phyloP scores from a whole-genome alignment of 2,888 invertebrate species.

The Timema podura region DNA sequence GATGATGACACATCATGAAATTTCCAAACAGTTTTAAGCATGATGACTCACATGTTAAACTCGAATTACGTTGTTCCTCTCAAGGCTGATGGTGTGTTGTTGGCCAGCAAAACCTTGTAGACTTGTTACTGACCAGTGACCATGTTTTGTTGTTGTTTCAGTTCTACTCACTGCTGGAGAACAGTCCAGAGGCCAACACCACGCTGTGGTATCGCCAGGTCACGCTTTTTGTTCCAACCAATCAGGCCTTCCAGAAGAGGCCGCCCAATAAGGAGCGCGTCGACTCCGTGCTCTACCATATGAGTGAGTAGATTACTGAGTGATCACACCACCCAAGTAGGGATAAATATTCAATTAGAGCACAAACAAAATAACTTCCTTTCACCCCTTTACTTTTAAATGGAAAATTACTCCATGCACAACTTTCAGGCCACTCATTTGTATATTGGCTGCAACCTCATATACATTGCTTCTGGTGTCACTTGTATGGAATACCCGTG shows the following conservation, averaged over 20 bases:
- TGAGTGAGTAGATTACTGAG: slow-evolving; percentile 61
- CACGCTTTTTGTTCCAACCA: slow-evolving; percentile 87
- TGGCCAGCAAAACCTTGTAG: not conserved
- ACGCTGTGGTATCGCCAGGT: slow-evolving; percentile 69
- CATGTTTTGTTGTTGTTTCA: slow-evolving; percentile 50
- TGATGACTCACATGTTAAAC: too few species aligned
- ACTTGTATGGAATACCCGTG: too few species aligned
- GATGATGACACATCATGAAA: too few species aligned
- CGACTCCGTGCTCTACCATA: slow-evolving; percentile 68
- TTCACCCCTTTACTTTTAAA: too few species aligned
- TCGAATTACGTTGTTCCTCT: not conserved
- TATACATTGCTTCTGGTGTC: too few species aligned
- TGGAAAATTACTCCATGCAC: too few species aligned
- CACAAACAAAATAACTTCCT: too few species aligned
- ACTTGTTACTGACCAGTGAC: not conserved
- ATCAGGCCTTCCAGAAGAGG: slow-evolving; percentile 77
- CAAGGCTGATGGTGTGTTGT: not conserved
- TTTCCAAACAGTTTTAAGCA: too few species aligned
- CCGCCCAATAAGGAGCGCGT: slow-evolving; percentile 54
- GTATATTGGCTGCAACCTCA: too few species aligned
- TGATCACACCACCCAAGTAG: too few species aligned
- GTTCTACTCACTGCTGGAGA: slow-evolving; percentile 73
- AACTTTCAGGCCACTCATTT: too few species aligned
- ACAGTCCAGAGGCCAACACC: slow-evolving; percentile 67
- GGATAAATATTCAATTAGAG: too few species aligned